Percentiles rank a stretch among this genome's conserved stretches.
These are phyloP conservation scores for Danio aesculapii DNA, from an alignment of 2,797 vertebrate genomes.

Conservation along the genomic window DNA sequence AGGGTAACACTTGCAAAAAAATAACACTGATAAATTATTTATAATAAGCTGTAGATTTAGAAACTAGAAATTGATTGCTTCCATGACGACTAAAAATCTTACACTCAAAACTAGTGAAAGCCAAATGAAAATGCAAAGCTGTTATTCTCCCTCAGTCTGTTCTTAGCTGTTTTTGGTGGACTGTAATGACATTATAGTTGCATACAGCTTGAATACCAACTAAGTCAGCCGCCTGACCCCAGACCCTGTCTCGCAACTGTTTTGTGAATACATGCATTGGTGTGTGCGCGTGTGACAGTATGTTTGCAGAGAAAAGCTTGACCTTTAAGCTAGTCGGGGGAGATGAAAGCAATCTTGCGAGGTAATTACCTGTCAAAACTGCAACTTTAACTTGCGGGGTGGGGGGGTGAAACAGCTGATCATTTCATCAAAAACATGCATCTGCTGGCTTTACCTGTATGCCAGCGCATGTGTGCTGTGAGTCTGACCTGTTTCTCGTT, in stretches of 20 bases:
- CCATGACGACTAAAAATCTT: neutral
- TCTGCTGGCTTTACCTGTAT: neutral
- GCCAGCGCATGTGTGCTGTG: neutral
- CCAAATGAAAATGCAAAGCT: neutral
- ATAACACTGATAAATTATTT: neutral
- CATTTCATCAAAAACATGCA: conserved; percentile 68
- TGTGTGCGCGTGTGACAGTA: conserved; percentile 37
- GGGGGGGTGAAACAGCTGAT: conserved; percentile 73
- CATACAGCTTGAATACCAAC: conserved; percentile 46
- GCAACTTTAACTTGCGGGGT: conserved; percentile 71
- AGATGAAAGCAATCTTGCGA: conserved; percentile 79
- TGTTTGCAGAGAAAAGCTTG: conserved; percentile 72
- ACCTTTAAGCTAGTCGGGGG: conserved; percentile 75
- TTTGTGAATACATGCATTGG: conserved; percentile 29
- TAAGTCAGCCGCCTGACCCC: conserved; percentile 28
- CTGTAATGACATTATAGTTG: conserved; percentile 31
- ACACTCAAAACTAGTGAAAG: neutral
- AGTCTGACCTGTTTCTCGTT: conserved; percentile 95
- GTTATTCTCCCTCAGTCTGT: neutral
- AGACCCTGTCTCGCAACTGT: conserved; percentile 34
- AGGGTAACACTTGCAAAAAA: no score
- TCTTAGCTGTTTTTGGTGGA: neutral
- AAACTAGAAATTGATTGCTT: neutral
- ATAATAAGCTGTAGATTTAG: neutral
- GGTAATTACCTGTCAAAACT: conserved; percentile 82